Percentiles rank a stretch among this genome's conserved stretches.
phyloP scores from a whole-genome alignment of 2,797 vertebrate genomes.

The Cetoscarus ocellatus region DNA sequence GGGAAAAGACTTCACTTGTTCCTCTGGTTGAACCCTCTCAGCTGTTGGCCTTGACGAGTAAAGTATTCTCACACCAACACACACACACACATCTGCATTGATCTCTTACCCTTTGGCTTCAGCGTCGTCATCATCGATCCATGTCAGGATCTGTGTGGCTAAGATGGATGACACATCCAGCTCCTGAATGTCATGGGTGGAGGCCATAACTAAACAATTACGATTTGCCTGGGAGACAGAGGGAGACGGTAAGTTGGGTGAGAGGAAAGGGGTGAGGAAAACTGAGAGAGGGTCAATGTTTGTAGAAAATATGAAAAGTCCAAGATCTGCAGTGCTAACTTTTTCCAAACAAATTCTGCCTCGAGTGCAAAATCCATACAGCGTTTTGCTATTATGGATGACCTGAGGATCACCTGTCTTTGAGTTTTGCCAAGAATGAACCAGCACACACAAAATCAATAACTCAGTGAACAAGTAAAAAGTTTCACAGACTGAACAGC shows the following conservation, averaged over 20 bases:
- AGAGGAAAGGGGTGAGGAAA: constrained; percentile 8
- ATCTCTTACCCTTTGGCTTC: constrained; percentile 92
- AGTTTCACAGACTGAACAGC: constrained; percentile 9
- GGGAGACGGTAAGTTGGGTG: constrained; percentile 16
- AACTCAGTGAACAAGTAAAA: neutral
- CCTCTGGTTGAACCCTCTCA: constrained; percentile 32
- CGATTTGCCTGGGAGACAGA: constrained; percentile 91
- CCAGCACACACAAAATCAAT: constrained; percentile 20
- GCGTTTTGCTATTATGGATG: constrained; percentile 20
- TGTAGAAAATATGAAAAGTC: neutral
- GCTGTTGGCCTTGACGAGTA: neutral
- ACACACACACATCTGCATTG: constrained; percentile 2
- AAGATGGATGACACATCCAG: constrained; percentile 97
- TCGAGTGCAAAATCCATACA: constrained; percentile 10
- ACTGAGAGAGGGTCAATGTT: constrained; percentile 7
- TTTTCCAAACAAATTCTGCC: constrained; percentile 11
- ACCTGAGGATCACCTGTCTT: neutral
- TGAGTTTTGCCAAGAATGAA: constrained; percentile 20
- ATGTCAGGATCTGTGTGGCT: constrained; percentile 95
- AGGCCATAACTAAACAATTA: constrained; percentile 98
- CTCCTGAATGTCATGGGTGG: constrained; percentile 98
- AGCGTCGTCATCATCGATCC: constrained; percentile 96
- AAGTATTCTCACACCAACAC: constrained; percentile 7
- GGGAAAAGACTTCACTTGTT: constrained; percentile 34
- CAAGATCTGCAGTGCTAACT: neutral